phyloP scores from a whole-genome alignment of 2,888 invertebrate species.

The Mythimna ferrago region DNA sequence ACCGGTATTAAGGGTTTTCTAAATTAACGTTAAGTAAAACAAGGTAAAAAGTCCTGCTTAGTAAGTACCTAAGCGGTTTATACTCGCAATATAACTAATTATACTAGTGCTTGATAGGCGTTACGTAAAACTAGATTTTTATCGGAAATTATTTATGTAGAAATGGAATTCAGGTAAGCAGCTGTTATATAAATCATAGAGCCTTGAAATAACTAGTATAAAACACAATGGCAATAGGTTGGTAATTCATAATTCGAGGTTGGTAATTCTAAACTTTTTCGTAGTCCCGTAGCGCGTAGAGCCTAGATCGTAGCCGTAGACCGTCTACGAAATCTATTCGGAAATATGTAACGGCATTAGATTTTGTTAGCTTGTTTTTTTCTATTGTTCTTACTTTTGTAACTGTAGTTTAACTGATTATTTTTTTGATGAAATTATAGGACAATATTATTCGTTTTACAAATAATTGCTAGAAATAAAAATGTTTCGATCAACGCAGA shows the following conservation, averaged over 20 bases:
- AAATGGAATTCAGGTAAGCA: constrained; percentile 26
- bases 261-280: neutral
- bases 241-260: neutral
- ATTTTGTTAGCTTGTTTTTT: neutral
- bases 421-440: too few species aligned
- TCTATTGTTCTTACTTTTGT: neutral
- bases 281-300: constrained; percentile 44
- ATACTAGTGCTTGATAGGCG: neutral
- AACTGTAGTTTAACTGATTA: too few species aligned
- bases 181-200: constrained; percentile 31
- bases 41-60: neutral
- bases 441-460: too few species aligned
- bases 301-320: constrained; percentile 20
- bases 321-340: constrained; percentile 24
- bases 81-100: neutral
- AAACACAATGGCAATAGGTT: constrained; percentile 2
- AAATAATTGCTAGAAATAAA: too few species aligned
- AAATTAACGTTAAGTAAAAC: neutral
- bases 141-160: constrained; percentile 40
- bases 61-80: constrained; percentile 1
- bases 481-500: too few species aligned
- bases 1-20: neutral
- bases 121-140: constrained; percentile 23
- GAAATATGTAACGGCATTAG: neutral
- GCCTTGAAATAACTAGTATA: constrained; percentile 3